These are phyloP conservation scores for Orchestia grillus DNA, from an alignment of 1,140 invertebrate genomes.

Conservation along the genomic window DNA sequence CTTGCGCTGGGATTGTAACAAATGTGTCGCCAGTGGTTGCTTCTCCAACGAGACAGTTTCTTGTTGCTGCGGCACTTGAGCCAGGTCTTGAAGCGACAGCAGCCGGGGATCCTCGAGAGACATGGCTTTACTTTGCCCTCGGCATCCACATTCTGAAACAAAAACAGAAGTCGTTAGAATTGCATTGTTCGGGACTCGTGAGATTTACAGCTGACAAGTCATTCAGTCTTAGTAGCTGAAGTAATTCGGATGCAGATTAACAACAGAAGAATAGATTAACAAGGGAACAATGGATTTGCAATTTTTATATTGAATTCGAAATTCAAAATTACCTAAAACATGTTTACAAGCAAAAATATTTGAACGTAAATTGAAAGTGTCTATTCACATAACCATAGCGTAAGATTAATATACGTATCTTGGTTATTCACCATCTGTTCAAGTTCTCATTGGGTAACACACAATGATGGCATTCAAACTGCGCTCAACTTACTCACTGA, in stretches of 20 bases:
- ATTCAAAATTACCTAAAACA: background rate
- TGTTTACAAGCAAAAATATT: background rate
- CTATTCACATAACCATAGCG: background rate
- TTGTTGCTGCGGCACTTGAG: background rate
- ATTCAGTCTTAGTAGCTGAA: background rate
- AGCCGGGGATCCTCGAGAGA: slow-evolving; percentile 20
- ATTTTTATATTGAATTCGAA: background rate
- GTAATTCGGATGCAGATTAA: background rate
- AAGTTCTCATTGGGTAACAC: background rate
- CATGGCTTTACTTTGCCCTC: background rate
- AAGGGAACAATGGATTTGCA: background rate
- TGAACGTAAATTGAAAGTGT: background rate
- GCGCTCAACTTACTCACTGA: too few species aligned
- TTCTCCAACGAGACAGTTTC: background rate
- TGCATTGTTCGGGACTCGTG: background rate
- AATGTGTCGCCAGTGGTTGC: background rate
- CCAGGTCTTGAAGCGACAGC: background rate
- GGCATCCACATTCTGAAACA: slow-evolving; percentile 23
- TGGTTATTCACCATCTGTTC: background rate
- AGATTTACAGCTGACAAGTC: background rate
- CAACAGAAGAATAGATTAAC: background rate
- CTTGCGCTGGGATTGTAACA: background rate
- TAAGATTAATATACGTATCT: background rate
- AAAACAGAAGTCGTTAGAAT: background rate
- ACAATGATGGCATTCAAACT: background rate